Percentiles rank a stretch among this genome's conserved stretches.
These are phyloP conservation scores for Heliopora coerulea DNA, from an alignment of 92 coral and sea anemone genomes.

Conservation along the genomic window DNA sequence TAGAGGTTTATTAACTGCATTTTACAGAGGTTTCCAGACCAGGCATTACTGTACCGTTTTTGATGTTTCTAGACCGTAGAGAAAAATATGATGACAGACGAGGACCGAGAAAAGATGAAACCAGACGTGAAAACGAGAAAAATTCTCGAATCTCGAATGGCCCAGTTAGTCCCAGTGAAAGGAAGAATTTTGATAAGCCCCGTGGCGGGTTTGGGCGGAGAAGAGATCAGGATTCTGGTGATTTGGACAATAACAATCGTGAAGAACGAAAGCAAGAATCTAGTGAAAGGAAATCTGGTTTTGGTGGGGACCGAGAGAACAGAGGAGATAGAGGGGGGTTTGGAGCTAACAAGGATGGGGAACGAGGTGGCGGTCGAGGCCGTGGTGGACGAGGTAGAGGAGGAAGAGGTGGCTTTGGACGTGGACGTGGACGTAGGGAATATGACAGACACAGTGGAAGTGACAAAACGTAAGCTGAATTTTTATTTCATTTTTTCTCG, in stretches of 20 bases:
- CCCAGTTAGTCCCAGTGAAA: slow-evolving; percentile 59
- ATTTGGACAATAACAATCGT: slow-evolving; percentile 55
- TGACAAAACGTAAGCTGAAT: slow-evolving; percentile 80
- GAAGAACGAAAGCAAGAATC: slow-evolving; percentile 28
- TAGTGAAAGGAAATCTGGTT: slow-evolving; percentile 31
- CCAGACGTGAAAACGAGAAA: slow-evolving; percentile 90
- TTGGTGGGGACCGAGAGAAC: slow-evolving; percentile 49
- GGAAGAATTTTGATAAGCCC: slow-evolving; percentile 65
- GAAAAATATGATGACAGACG: slow-evolving; percentile 59
- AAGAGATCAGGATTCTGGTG: slow-evolving; percentile 53
- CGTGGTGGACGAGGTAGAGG: slow-evolving; percentile 73
- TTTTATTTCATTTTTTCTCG: not conserved
- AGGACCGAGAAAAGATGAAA: slow-evolving; percentile 68
- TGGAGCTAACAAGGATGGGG: slow-evolving; percentile 54
- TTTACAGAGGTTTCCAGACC: slow-evolving; percentile 6
- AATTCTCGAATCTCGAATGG: slow-evolving; percentile 86
- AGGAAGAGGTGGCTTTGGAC: slow-evolving; percentile 71
- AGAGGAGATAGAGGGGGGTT: slow-evolving; percentile 59
- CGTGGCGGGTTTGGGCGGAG: slow-evolving; percentile 72
- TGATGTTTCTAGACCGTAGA: slow-evolving; percentile 22
- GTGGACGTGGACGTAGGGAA: slow-evolving; percentile 84
- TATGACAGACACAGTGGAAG: slow-evolving; percentile 98
- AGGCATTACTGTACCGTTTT: slow-evolving; percentile 11
- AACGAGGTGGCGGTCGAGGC: slow-evolving; percentile 63
- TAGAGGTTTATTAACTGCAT: not conserved